Base-by-base conservation (phyloP, 2,113 vertebrate species). In the Phylloscopus trochilus region DNA sequence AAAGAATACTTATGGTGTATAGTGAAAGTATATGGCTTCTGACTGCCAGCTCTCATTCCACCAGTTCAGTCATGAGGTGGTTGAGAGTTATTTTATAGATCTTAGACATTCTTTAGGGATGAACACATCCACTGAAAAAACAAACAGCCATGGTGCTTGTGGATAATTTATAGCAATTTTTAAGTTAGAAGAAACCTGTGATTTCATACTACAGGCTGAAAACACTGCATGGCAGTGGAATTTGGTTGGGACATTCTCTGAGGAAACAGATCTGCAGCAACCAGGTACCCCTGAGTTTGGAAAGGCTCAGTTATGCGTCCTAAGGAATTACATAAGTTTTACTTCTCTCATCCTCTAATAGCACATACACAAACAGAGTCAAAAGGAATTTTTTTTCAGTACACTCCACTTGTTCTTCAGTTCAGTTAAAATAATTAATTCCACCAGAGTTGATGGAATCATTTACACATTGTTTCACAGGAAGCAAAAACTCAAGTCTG, bases 81-180 rank as follows among this genome's bases (percentile, higher is more conserved):
- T 90, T 95, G 95, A 96, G 46, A 53, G 64, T 83, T 95, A 93
- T 93, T 93, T 96, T 93, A 92, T 94, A 93, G 70, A 41, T 80
- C 60, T 89, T 74, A 77, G 73, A 79, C 86, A 93, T 97, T 97
- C 88, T 92, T 95, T 86, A 78, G 93, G 72, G 86, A 82, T 93
- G 88, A 96, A 96, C 47, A 63, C 39, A 74, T 86, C 24, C n/a
- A 62, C 86, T 89, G 70, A 74, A 78, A 92, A 92, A 90, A 52
- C 81, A 95, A 91, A 83, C 30, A 94, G 59, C 51, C 55, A 3
- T 85, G 79, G n/a, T 89, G 60, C 81, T 94, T 1, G 1, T 60
- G 35, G 72, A 63, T 80, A 95, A 95, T 95, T 96, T 92, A 93
- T 81, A 59, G 56, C 56, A 80, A 89, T 93, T 94, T 92, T 94